Evolutionary conservation across 2,113 vertebrate species (phyloP).

Genomic region (Echinops telfairi): DNA sequence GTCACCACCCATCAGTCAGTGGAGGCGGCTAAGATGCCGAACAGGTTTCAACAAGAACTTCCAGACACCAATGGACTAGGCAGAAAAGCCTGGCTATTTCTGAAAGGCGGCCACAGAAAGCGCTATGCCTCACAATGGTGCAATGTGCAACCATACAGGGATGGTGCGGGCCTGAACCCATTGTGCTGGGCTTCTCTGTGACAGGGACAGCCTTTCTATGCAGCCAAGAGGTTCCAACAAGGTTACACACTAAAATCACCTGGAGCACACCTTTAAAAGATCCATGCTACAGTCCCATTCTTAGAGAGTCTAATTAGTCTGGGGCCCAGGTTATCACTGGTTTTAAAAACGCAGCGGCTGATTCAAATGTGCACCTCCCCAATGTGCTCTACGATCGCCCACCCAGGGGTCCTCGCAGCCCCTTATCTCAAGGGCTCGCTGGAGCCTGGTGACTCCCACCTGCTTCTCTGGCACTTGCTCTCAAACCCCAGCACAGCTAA

Average conservation of each 20-base stretch:
- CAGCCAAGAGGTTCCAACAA: not conserved
- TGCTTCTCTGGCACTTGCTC: not conserved
- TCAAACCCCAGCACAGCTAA: fast-evolving
- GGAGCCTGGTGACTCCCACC: not conserved
- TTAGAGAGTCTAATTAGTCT: not conserved
- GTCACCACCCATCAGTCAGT: too few species aligned
- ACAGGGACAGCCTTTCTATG: not conserved
- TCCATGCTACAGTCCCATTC: not conserved
- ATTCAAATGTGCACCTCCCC: not conserved
- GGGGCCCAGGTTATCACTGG: too few species aligned
- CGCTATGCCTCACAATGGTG: too few species aligned
- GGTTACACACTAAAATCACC: not conserved
- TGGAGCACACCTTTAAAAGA: not conserved
- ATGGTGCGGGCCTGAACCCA: too few species aligned
- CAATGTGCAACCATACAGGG: too few species aligned
- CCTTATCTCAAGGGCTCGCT: not conserved
- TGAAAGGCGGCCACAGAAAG: too few species aligned
- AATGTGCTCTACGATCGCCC: not conserved
- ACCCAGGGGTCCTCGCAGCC: fast-evolving
- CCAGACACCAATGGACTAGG: too few species aligned
- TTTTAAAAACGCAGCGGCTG: not conserved
- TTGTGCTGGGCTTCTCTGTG: too few species aligned
- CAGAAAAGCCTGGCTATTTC: too few species aligned
- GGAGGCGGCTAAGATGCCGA: too few species aligned
- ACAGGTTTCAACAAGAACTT: too few species aligned